phyloP scores from a whole-genome alignment of 2,797 vertebrate genomes.

The Nothura maculosa region DNA sequence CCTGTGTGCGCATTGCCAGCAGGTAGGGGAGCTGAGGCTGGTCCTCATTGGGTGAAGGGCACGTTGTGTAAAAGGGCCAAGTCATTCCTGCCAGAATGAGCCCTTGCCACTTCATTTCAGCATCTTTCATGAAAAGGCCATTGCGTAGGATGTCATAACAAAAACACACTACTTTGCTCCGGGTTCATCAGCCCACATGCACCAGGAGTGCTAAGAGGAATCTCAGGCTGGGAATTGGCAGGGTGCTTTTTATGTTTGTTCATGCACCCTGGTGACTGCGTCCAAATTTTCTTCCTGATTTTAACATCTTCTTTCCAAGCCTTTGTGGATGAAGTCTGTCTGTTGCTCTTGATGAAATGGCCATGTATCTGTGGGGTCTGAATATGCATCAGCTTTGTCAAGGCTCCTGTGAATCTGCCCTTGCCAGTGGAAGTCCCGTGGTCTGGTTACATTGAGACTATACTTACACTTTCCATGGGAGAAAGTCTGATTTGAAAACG shows the following conservation, averaged over 20 bases:
- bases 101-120: fast-evolving
- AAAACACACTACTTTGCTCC: fast-evolving
- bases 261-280: not conserved
- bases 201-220: not conserved
- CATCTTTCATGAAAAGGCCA: not conserved
- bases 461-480: not conserved
- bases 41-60: not conserved
- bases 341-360: not conserved
- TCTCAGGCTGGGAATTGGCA: not conserved
- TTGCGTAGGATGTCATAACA: not conserved
- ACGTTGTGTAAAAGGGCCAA: not conserved
- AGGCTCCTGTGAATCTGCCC: no score
- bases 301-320: not conserved
- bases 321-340: not conserved
- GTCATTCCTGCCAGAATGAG: not conserved
- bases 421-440: not conserved
- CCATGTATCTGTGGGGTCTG: fast-evolving
- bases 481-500: not conserved
- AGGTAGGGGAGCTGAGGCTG: not conserved
- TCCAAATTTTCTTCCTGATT: not conserved
- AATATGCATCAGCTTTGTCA: not conserved
- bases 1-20: not conserved
- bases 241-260: not conserved
- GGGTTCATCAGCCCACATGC: fast-evolving
- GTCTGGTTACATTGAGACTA: not conserved